phyloP scores from a whole-genome alignment of 2,888 invertebrate genomes.

The Myathropa florea region DNA sequence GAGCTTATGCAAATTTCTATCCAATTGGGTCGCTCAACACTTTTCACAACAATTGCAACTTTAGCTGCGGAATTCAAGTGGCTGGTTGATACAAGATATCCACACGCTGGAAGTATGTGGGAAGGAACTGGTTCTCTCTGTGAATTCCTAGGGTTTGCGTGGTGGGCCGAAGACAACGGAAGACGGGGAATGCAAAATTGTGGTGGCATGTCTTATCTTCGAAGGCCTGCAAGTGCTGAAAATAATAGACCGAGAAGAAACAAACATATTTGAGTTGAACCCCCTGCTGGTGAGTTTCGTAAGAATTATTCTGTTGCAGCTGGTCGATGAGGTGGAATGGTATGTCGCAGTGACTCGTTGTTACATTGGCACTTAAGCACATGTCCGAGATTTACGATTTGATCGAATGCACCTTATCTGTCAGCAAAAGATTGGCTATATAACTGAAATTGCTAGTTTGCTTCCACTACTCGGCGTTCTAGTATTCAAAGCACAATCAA shows the following conservation, averaged over 20 bases:
- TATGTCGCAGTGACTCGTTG: conserved; percentile 2
- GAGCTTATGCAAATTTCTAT: conserved; percentile 59
- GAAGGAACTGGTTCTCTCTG: conserved; percentile 60
- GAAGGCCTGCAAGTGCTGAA: conserved; percentile 66
- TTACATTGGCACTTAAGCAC: neutral
- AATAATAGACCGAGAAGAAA: conserved; percentile 62
- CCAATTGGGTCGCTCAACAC: conserved; percentile 64
- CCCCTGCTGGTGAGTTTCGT: conserved; percentile 44
- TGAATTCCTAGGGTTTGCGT: conserved; percentile 34
- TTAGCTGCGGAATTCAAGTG: conserved; percentile 65
- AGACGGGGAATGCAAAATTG: conserved; percentile 12
- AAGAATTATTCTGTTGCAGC: conserved; percentile 58
- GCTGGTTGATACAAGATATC: conserved; percentile 61
- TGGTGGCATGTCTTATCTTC: conserved; percentile 58
- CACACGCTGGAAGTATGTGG: conserved; percentile 38
- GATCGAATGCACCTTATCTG: neutral
- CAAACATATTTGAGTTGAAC: conserved; percentile 44
- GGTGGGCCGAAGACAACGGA: conserved; percentile 15
- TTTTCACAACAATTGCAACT: conserved; percentile 63
- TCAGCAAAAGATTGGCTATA: neutral
- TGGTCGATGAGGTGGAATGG: conserved; percentile 55
- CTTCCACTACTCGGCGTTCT: neutral
- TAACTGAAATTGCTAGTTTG: no score
- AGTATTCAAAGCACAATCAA: neutral
- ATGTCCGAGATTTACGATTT: neutral